These are phyloP conservation scores for Phalacrocorax aristotelis DNA, from an alignment of 2,113 vertebrate species.

Conservation along the genomic window DNA sequence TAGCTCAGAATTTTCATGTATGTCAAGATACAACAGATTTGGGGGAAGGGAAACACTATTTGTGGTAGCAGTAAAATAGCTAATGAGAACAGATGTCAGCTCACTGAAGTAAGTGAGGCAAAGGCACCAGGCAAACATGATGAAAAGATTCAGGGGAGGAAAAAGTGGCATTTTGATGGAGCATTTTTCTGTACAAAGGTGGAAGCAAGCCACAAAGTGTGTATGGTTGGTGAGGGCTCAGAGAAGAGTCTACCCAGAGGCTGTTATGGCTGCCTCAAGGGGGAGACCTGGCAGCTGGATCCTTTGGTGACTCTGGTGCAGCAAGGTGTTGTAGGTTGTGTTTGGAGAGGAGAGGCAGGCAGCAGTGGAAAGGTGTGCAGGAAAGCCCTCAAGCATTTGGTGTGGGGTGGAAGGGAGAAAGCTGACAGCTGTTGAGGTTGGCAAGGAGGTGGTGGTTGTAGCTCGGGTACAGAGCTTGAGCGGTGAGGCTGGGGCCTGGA, in stretches of 20 bases:
- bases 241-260: not conserved
- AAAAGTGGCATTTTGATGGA: not conserved
- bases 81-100: slow-evolving; percentile 71
- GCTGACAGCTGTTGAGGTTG: not conserved
- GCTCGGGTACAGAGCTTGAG: not conserved
- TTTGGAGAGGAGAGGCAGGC: not conserved
- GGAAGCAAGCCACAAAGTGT: not conserved
- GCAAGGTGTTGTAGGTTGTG: rapidly evolving
- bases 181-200: not conserved
- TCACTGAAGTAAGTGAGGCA: slow-evolving; percentile 47
- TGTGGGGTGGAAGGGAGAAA: not conserved
- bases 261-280: not conserved
- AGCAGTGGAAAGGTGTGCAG: not conserved
- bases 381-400: not conserved
- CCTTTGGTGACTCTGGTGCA: not conserved
- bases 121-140: slow-evolving; percentile 27
- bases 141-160: slow-evolving; percentile 1
- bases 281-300: not conserved
- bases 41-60: slow-evolving; percentile 59
- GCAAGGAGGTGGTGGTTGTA: not conserved
- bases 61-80: slow-evolving; percentile 64
- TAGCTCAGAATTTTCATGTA: slow-evolving; percentile 59
- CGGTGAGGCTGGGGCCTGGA: not conserved
- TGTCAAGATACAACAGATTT: slow-evolving; percentile 63
- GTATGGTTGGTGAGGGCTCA: not conserved